Conservation (phyloP, 2,888 invertebrate genomes). For the Drosophila tanythrix region DNA sequence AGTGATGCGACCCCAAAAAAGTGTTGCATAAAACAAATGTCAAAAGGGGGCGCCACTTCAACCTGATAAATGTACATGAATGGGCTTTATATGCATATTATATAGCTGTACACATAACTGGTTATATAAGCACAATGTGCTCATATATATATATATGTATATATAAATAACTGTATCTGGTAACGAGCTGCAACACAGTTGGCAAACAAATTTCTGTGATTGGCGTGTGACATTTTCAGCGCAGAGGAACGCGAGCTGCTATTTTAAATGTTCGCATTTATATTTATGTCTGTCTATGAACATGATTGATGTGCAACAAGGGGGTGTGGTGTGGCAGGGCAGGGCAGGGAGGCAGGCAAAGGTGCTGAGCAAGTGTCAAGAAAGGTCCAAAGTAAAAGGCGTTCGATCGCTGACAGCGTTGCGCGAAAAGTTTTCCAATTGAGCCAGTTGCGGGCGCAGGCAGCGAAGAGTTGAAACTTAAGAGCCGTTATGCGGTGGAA, state of each 20-base stretch:
- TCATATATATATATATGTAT: slow-evolving; percentile 1
- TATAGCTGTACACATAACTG: slow-evolving; percentile 7
- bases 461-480: slow-evolving; percentile 3
- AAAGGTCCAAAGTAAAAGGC: slow-evolving; percentile 13
- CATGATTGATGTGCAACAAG: slow-evolving; percentile 53
- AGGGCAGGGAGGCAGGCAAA: background rate
- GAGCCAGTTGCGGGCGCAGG: background rate
- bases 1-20: slow-evolving; percentile 41
- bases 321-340: background rate
- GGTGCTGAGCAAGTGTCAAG: slow-evolving; percentile 35
- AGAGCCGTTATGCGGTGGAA: background rate
- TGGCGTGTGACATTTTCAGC: slow-evolving; percentile 75
- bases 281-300: slow-evolving; percentile 47
- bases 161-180: slow-evolving; percentile 16
- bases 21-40: slow-evolving; percentile 48
- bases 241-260: slow-evolving; percentile 37
- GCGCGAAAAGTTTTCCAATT: slow-evolving; percentile 23
- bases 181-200: slow-evolving; percentile 39
- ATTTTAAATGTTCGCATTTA: slow-evolving; percentile 64
- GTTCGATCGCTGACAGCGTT: slow-evolving; percentile 11
- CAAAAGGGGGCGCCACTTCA: slow-evolving; percentile 21
- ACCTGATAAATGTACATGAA: slow-evolving; percentile 34
- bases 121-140: background rate
- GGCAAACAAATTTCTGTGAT: slow-evolving; percentile 67
- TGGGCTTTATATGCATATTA: slow-evolving; percentile 20